Evolutionary conservation across 2,888 invertebrate genomes (phyloP).

Genomic region (Busseola fusca): DNA sequence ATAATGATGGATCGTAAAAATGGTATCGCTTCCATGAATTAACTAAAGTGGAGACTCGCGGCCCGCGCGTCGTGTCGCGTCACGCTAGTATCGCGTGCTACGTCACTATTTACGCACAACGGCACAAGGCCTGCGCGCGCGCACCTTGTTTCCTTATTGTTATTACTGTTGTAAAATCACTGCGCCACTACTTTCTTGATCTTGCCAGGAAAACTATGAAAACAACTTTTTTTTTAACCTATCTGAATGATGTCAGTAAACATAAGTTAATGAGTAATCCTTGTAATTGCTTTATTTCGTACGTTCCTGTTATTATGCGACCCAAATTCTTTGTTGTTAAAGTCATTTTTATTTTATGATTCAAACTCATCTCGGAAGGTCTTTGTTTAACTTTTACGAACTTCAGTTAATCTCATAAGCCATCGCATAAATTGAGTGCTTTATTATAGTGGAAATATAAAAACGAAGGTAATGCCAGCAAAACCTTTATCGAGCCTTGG

Average conservation of each 20-base stretch:
- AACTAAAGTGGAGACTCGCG: constrained; percentile 29
- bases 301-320: constrained; percentile 35
- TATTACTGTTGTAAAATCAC: constrained; percentile 63
- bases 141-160: constrained; percentile 77
- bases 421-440: constrained; percentile 35
- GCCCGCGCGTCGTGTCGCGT: constrained; percentile 64
- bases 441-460: constrained; percentile 39
- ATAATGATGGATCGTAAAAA: constrained; percentile 49
- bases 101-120: constrained; percentile 81
- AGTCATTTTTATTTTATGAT: constrained; percentile 27
- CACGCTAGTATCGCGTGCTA: constrained; percentile 77
- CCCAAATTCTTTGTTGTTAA: constrained; percentile 49
- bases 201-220: constrained; percentile 34
- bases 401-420: constrained; percentile 30
- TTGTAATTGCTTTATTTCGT: constrained; percentile 40
- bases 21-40: constrained; percentile 52
- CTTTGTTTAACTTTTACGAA: constrained; percentile 23
- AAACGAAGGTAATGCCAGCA: constrained; percentile 45
- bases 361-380: constrained; percentile 19
- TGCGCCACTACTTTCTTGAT: constrained; percentile 58
- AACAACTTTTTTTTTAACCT: constrained; percentile 39
- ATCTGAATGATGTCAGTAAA: constrained; percentile 34
- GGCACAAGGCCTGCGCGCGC: constrained; percentile 73
- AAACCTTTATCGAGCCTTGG: constrained; percentile 66
- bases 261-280: constrained; percentile 39